phyloP scores from a whole-genome alignment of 2,888 invertebrate species.

The Protodeltote pygarga region DNA sequence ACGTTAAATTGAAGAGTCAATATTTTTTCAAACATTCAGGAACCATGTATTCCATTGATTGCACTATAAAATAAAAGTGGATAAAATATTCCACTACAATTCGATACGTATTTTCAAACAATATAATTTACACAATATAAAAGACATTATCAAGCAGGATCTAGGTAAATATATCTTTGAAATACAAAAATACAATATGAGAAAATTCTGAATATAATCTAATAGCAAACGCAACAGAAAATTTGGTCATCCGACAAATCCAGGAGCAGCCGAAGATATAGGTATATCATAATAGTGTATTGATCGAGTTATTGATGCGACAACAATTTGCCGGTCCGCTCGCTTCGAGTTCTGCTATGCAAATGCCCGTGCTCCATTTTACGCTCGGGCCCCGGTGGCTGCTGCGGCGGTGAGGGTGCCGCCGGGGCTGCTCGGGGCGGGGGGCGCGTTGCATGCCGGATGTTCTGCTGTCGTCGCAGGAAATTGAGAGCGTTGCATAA shows the following conservation, averaged over 20 bases:
- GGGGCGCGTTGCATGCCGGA: slow-evolving; percentile 72
- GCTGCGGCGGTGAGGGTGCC: slow-evolving; percentile 50
- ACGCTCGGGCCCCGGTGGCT: slow-evolving; percentile 70
- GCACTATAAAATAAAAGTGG: too few species aligned
- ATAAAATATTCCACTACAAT: too few species aligned
- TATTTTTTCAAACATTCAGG: too few species aligned
- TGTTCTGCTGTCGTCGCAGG: slow-evolving; percentile 84
- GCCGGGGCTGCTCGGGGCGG: slow-evolving; percentile 36
- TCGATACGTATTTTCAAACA: too few species aligned
- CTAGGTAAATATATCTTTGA: too few species aligned
- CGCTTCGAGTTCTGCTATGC: slow-evolving; percentile 81
- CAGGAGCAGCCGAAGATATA: slow-evolving; percentile 57
- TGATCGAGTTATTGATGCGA: slow-evolving; percentile 82
- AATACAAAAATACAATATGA: too few species aligned
- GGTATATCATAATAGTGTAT: slow-evolving; percentile 78
- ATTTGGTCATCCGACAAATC: slow-evolving; percentile 3
- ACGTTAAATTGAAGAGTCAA: too few species aligned
- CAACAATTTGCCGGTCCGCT: slow-evolving; percentile 85
- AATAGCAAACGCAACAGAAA: too few species aligned
- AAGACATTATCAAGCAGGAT: too few species aligned
- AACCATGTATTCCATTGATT: too few species aligned
- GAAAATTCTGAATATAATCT: too few species aligned
- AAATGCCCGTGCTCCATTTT: slow-evolving; percentile 83
- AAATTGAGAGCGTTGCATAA: slow-evolving; percentile 86
- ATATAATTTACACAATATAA: too few species aligned